These are phyloP conservation scores for Platypus cylindrus DNA, from an alignment of 2,888 invertebrate genomes.

Conservation along the genomic window DNA sequence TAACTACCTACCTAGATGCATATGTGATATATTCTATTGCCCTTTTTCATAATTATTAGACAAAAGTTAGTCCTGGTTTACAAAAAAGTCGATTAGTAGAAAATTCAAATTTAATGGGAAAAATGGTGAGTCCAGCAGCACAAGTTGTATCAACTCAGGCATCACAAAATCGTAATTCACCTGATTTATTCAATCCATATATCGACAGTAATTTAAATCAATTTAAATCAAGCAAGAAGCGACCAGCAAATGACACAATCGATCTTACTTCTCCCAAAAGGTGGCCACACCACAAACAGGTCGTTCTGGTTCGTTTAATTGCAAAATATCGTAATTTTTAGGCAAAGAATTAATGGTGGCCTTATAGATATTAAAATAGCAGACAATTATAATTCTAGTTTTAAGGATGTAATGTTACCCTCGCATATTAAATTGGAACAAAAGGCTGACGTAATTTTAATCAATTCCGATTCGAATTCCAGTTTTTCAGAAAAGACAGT, in stretches of 20 bases:
- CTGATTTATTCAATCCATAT: too few species aligned
- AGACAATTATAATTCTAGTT: slow-evolving; percentile 35
- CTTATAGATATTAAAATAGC: slow-evolving; percentile 31
- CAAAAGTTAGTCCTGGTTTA: slow-evolving; percentile 8
- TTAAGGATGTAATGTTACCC: slow-evolving; percentile 28
- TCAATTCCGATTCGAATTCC: slow-evolving; percentile 39
- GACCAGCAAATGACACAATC: slow-evolving; percentile 18
- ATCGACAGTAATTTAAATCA: slow-evolving; percentile 25
- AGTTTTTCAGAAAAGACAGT: slow-evolving; percentile 37
- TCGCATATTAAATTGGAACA: slow-evolving; percentile 16
- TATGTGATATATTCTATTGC: too few species aligned
- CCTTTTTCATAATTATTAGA: too few species aligned
- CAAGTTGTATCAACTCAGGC: slow-evolving; percentile 11
- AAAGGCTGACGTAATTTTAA: slow-evolving; percentile 25
- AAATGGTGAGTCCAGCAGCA: slow-evolving; percentile 5
- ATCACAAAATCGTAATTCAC: slow-evolving; percentile 16
- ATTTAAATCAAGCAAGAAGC: slow-evolving; percentile 20
- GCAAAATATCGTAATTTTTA: slow-evolving; percentile 2
- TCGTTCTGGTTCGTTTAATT: slow-evolving; percentile 1
- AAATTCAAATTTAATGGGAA: slow-evolving; percentile 5
- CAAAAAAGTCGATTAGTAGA: slow-evolving; percentile 6
- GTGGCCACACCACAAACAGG: too few species aligned
- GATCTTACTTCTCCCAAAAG: slow-evolving; percentile 25
- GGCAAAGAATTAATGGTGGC: slow-evolving; percentile 38
- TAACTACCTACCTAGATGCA: too few species aligned